A percentile compares a stretch with the other conserved stretches of the same genome.
phyloP scores from a whole-genome alignment of 2,113 vertebrate species.

The Sylvia atricapilla region DNA sequence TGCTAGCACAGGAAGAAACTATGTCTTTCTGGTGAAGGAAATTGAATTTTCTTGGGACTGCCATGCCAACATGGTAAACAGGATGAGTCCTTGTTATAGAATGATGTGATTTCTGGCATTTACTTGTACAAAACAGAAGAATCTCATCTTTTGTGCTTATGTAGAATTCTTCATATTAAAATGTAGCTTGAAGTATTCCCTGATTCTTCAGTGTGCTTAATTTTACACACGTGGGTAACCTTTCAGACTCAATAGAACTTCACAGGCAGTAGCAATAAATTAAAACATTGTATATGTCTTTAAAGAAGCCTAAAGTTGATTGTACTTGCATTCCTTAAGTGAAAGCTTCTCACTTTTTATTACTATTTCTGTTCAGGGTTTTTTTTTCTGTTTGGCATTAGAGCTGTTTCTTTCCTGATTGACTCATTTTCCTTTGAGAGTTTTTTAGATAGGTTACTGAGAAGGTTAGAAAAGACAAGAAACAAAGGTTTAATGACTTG shows the following conservation, averaged over 20 bases:
- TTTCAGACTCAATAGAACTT: background rate
- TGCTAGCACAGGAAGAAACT: background rate
- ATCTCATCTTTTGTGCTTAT: background rate
- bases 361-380: background rate
- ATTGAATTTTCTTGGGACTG: background rate
- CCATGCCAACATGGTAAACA: background rate
- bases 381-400: background rate
- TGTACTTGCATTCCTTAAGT: background rate
- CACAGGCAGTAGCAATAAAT: background rate
- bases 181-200: background rate
- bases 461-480: constrained; percentile 37
- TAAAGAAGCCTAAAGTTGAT: background rate
- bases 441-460: constrained; percentile 18
- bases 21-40: background rate
- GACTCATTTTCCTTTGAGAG: constrained; percentile 26
- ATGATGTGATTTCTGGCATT: background rate
- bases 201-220: background rate
- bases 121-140: background rate
- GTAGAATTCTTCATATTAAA: background rate
- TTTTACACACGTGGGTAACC: background rate
- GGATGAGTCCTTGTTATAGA: background rate
- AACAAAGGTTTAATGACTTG: constrained; percentile 23
- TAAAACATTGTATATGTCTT: background rate
- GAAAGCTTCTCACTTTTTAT: background rate
- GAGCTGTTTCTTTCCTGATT: background rate